Percentiles rank a stretch among this genome's conserved stretches.
Conservation (phyloP, 2,888 invertebrate genomes). For the Celastrina argiolus region DNA sequence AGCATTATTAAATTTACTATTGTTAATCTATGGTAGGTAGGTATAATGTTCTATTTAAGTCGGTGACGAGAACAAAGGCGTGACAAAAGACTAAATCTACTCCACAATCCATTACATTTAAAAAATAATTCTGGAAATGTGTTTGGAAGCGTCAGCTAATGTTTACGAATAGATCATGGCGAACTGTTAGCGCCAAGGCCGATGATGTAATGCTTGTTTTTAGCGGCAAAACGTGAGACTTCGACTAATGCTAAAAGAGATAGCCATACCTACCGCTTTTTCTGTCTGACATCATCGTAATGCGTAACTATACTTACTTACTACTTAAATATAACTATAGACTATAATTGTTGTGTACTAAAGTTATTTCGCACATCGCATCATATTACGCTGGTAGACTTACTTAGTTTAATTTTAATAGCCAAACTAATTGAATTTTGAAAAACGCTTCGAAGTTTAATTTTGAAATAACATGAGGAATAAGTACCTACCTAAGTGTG, state of each 20-base stretch:
- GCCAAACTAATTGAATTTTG: no score
- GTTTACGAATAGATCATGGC: conserved; percentile 52
- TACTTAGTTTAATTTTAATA: no score
- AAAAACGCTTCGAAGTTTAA: no score
- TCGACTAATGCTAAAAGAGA: conserved; percentile 37
- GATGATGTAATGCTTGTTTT: conserved; percentile 74
- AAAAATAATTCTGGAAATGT: neutral
- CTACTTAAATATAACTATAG: neutral
- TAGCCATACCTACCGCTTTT: conserved; percentile 43
- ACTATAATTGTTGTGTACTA: neutral
- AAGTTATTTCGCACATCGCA: no score
- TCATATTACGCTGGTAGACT: neutral
- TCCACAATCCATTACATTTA: neutral
- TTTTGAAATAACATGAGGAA: no score
- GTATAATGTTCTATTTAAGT: neutral
- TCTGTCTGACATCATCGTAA: conserved; percentile 59
- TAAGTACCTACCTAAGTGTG: no score
- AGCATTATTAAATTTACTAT: neutral
- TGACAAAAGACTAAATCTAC: neutral
- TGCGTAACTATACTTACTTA: neutral
- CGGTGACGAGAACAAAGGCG: neutral
- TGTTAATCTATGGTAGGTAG: no score
- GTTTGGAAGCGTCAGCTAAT: conserved; percentile 52
- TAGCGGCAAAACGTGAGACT: conserved; percentile 59
- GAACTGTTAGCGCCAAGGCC: conserved; percentile 60